Percentiles rank a stretch among this genome's conserved stretches.
phyloP scores from a whole-genome alignment of 2,113 vertebrate species.

The Carlito syrichta region DNA sequence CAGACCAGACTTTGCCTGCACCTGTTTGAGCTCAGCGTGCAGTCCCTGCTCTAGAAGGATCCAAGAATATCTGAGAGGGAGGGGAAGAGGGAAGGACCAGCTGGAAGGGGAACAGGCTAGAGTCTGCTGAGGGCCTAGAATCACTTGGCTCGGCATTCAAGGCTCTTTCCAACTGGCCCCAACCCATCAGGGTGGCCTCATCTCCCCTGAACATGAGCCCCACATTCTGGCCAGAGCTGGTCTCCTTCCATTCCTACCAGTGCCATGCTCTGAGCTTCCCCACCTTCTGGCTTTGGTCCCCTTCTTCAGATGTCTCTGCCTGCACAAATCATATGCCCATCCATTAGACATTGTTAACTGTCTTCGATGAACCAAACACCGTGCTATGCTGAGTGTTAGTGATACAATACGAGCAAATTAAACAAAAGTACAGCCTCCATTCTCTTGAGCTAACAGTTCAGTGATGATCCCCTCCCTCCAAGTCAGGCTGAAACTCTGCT shows the following conservation, averaged over 20 bases:
- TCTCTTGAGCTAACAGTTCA: neutral
- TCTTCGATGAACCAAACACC: neutral
- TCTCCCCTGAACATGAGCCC: neutral
- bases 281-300: neutral
- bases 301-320: neutral
- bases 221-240: neutral
- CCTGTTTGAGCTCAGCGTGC: conserved; percentile 54
- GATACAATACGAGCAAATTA: neutral
- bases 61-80: conserved; percentile 59
- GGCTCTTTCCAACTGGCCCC: neutral
- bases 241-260: neutral
- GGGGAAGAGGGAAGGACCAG: neutral
- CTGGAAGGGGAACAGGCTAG: neutral
- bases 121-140: neutral
- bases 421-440: neutral
- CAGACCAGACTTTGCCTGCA: conserved; percentile 66
- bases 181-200: neutral
- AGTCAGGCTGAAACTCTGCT: neutral
- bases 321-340: conserved; percentile 25
- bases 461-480: neutral
- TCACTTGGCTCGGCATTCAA: neutral
- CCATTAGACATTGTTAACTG: conserved; percentile 6
- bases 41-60: conserved; percentile 10
- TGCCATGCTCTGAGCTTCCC: neutral
- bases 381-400: neutral